These are phyloP conservation scores for Sarcophaga bullata DNA, from an alignment of 1,140 invertebrate species.

Conservation along the genomic window DNA sequence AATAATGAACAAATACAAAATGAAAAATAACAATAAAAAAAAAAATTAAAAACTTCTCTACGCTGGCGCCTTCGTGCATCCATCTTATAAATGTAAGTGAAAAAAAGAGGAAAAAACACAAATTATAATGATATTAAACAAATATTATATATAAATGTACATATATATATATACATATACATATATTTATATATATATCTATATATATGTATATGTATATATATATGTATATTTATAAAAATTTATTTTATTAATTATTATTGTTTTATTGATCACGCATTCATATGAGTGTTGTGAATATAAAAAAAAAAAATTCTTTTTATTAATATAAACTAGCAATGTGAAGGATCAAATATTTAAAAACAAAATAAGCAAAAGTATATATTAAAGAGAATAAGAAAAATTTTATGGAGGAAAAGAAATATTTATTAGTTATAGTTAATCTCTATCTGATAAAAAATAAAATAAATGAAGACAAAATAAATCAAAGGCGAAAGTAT, in stretches of 20 bases:
- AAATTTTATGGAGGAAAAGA: slow-evolving; percentile 29
- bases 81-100: not conserved
- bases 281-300: slow-evolving; percentile 19
- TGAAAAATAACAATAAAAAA: not conserved
- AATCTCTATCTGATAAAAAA: slow-evolving; percentile 29
- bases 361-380: slow-evolving; percentile 28
- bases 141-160: not conserved
- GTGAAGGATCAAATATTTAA: slow-evolving; percentile 42
- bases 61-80: too few relatives aligned
- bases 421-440: slow-evolving; percentile 44
- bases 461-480: slow-evolving; percentile 22
- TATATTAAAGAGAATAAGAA: slow-evolving; percentile 42
- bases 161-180: not conserved
- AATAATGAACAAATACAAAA: slow-evolving; percentile 7
- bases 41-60: not conserved
- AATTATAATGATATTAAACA: not conserved
- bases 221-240: slow-evolving; percentile 27
- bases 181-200: slow-evolving; percentile 16
- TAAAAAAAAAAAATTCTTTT: slow-evolving; percentile 10
- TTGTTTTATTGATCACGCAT: not conserved
- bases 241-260: slow-evolving; percentile 11
- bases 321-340: slow-evolving; percentile 29
- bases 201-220: slow-evolving; percentile 29
- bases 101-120: not conserved
- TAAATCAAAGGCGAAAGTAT: slow-evolving; percentile 56